phyloP scores from a whole-genome alignment of 2,113 vertebrate genomes.

The Synchiropus splendidus region DNA sequence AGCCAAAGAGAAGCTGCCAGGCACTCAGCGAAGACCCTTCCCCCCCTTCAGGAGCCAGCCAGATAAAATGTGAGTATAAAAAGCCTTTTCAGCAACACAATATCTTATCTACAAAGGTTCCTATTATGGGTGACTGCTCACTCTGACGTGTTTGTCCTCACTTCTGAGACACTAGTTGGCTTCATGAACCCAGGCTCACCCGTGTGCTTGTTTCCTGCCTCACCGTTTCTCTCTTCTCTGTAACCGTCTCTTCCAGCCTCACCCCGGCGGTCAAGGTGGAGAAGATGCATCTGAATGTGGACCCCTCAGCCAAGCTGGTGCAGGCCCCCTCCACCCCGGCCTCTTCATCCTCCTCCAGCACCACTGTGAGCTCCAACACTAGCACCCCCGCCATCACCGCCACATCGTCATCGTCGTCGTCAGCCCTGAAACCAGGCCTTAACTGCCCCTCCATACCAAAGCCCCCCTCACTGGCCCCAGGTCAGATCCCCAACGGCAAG shows the following conservation, averaged over 20 bases:
- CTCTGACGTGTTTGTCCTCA: too few relatives aligned
- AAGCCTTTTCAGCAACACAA: too few relatives aligned
- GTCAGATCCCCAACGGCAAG: conserved; percentile 96
- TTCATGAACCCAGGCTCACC: conserved; percentile 42
- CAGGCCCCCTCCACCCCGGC: conserved; percentile 76
- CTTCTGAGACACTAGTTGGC: too few relatives aligned
- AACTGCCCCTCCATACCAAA: conserved; percentile 99
- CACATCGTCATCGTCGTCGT: conserved; percentile 65
- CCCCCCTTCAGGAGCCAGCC: conserved; percentile 74
- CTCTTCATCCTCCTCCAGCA: conserved; percentile 83
- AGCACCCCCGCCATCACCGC: conserved; percentile 70
- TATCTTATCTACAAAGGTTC: too few relatives aligned
- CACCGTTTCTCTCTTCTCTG: conserved; percentile 45
- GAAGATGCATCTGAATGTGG: conserved; percentile 87
- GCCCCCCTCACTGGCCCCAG: conserved; percentile 89
- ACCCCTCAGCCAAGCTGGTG: conserved; percentile 78
- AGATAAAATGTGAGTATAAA: conserved; percentile 83
- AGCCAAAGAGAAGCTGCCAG: conserved; percentile 93
- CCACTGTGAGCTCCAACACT: conserved; percentile 85
- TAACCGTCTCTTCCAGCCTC: conserved; percentile 71
- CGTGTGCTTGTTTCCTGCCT: conserved; percentile 37
- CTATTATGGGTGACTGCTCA: too few relatives aligned
- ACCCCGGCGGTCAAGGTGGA: conserved; percentile 89
- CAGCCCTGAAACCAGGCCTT: conserved; percentile 97
- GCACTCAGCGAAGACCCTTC: conserved; percentile 78